Evolutionary conservation across 1,140 invertebrate species (phyloP), one percentile per base, ranked within the genome.

Genomic region (Bombus difficillimus): DNA sequence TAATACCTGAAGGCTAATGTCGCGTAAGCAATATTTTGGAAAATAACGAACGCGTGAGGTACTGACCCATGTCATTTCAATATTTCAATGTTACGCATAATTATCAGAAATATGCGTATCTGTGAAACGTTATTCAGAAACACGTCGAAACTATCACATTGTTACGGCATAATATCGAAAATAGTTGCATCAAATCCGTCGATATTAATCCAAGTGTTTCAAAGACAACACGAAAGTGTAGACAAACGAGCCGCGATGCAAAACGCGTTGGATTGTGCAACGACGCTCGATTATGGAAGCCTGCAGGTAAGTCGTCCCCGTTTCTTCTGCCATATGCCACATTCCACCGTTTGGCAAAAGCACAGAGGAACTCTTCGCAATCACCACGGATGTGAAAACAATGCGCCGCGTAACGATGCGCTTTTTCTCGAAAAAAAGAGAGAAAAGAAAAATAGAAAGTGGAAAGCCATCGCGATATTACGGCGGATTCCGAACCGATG

Each of bases 211-310:
- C 47, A 22, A 53, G 5, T 53, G 59, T 62, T 62, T n/a, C 1
- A n/a, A 13, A 62, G 25, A 13, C 32, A 13, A 25, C 25, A 15
- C 62, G 22, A 34, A 62, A 74, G 39, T 34, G 53, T 32, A 2
- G 32, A 37, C 28, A 62, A 74, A 47, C 71, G 22, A 41, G 15
- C 15, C 47, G 37, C 57, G 32, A 47, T 76, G 28, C 43, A 53
- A 66, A 77, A 68, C 62, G 39, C 10, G 43, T 28, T n/a, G 34
- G 10, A 78, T 84, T 41, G 75, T 53, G 81, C 81, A 57, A 83
- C 69, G 18, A 28, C 69, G 15, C 43, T 77, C 62, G 41, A 77
- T 69, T 34, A n/a, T 53, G 62, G 25, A n/a, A 53, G 37, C 43
- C 47, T 39, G 37, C 41, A 41, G 59, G 22, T 69, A 84, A 84